Percentiles rank a stretch among this genome's conserved stretches.
Evolutionary conservation across 2,888 invertebrate genomes (phyloP).

Genomic region (Brachyopa scutellaris): DNA sequence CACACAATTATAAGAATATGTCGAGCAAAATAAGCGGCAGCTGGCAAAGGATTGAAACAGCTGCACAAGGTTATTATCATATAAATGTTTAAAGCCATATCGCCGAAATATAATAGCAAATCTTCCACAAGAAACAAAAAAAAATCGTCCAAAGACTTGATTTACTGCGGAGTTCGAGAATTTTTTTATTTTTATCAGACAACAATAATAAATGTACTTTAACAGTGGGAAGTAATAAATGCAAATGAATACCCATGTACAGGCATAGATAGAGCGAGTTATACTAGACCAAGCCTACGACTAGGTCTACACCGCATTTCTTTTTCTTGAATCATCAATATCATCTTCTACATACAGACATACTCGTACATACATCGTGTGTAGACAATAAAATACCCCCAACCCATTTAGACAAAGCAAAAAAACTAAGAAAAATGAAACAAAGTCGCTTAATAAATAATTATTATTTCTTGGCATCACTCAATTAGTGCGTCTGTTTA

Average conservation of each 20-base stretch:
- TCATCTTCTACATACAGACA: background rate
- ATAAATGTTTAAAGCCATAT: background rate
- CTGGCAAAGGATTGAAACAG: slow-evolving; percentile 34
- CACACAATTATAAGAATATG: background rate
- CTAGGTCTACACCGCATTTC: slow-evolving; percentile 41
- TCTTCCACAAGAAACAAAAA: background rate
- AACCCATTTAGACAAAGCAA: slow-evolving; percentile 17
- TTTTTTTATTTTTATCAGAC: background rate
- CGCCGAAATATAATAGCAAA: background rate
- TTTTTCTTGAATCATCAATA: slow-evolving; percentile 52
- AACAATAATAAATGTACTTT: background rate
- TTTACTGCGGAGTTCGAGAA: background rate
- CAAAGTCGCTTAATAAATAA: slow-evolving; percentile 64
- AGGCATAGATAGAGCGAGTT: slow-evolving; percentile 17
- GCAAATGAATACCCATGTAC: slow-evolving; percentile 45
- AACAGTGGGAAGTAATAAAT: slow-evolving; percentile 32
- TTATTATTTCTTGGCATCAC: slow-evolving; percentile 58
- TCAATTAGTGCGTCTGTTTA: slow-evolving; percentile 70
- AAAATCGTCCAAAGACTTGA: background rate
- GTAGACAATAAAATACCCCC: background rate
- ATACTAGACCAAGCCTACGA: slow-evolving; percentile 55
- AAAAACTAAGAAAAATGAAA: slow-evolving; percentile 38
- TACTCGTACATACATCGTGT: slow-evolving; percentile 11
- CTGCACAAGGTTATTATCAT: background rate
- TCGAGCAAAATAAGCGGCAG: slow-evolving; percentile 29